A percentile compares a stretch with the other conserved stretches of the same genome.
These are phyloP conservation scores for Dendrophyllia cribrosa DNA, from an alignment of 64 coral and sea anemone genomes.

Conservation along the genomic window DNA sequence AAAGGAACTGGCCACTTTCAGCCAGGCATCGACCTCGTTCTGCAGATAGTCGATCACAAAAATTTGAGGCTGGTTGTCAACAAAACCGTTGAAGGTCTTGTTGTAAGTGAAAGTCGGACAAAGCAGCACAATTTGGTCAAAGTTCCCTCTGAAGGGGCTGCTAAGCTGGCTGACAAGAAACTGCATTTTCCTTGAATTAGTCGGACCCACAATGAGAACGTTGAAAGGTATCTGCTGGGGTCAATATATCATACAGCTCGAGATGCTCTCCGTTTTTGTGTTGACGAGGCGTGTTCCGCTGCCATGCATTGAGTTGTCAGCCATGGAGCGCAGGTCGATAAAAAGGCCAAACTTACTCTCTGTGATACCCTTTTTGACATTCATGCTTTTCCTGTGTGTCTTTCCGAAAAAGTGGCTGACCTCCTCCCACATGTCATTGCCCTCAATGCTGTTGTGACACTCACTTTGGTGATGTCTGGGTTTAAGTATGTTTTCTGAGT, in stretches of 20 bases:
- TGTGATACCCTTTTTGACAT: background rate
- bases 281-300: background rate
- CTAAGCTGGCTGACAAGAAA: conserved; percentile 48
- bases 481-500: background rate
- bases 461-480: background rate
- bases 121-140: conserved; percentile 55
- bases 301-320: conserved; percentile 20
- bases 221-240: conserved; percentile 30
- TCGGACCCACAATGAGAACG: conserved; percentile 58
- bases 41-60: conserved; percentile 13
- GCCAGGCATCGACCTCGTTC: background rate
- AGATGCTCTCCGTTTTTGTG: background rate
- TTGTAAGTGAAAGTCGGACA: conserved; percentile 69
- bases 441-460: background rate
- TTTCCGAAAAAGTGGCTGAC: background rate
- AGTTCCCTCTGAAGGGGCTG: conserved; percentile 2
- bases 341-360: conserved; percentile 12
- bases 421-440: background rate
- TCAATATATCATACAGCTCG: background rate
- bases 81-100: conserved; percentile 12
- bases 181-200: conserved; percentile 43
- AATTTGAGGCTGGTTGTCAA: background rate
- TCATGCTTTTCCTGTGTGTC: background rate
- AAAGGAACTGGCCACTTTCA: background rate
- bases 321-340: conserved; percentile 2